A percentile compares a stretch with the other conserved stretches of the same genome.
phyloP scores from a whole-genome alignment of 23 tunicate species.

The Trididemnum clinides region DNA sequence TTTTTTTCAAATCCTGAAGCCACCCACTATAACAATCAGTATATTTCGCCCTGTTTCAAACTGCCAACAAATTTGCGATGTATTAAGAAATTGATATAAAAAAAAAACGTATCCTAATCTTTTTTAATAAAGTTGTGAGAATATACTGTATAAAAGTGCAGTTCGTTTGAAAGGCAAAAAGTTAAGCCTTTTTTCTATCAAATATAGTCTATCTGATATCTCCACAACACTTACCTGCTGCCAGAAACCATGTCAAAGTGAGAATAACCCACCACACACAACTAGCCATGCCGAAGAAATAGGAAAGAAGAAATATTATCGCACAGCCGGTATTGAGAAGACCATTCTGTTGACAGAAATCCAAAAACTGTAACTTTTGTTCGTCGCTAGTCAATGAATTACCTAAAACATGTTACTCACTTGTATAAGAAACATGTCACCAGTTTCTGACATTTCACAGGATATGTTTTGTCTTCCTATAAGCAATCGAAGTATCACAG shows the following conservation, averaged over 20 bases:
- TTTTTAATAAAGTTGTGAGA: too few relatives aligned
- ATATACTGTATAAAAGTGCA: too few relatives aligned
- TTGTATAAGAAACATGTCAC: conserved; percentile 79
- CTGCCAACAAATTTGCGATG: neutral
- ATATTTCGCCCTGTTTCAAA: neutral
- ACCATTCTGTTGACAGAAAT: too few relatives aligned
- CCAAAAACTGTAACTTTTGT: too few relatives aligned
- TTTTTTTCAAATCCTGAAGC: too few relatives aligned
- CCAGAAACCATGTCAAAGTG: conserved; percentile 88
- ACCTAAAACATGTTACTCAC: conserved; percentile 38
- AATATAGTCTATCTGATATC: too few relatives aligned
- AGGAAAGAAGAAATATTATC: conserved; percentile 73
- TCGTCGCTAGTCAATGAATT: too few relatives aligned
- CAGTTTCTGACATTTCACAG: conserved; percentile 50
- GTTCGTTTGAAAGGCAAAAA: too few relatives aligned
- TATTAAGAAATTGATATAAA: neutral
- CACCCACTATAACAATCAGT: too few relatives aligned
- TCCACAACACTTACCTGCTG: conserved; percentile 71
- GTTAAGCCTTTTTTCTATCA: too few relatives aligned
- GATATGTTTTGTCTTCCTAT: conserved; percentile 84
- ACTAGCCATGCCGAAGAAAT: conserved; percentile 93
- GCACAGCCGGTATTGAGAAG: conserved; percentile 86
- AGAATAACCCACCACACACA: conserved; percentile 92
- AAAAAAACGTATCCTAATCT: too few relatives aligned
- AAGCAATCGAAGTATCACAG: conserved; percentile 69